Percentiles rank a stretch among this genome's conserved stretches.
Conservation (phyloP, 1,140 invertebrate genomes). For the Heterodera schachtii region DNA sequence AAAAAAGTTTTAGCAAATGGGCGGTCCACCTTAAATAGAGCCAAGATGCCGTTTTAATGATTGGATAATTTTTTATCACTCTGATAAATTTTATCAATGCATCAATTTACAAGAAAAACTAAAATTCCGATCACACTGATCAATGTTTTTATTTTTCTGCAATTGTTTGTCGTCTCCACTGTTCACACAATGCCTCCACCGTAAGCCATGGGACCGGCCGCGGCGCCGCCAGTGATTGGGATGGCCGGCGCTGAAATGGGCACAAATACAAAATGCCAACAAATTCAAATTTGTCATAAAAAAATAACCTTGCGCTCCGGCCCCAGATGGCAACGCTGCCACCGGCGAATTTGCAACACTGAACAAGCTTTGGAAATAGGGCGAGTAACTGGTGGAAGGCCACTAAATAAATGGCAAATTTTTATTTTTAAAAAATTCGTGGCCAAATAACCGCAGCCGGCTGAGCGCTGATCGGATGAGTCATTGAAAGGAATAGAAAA, state of each 20-base stretch:
- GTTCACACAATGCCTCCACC: conserved; percentile 4
- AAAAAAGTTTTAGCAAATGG: too few relatives aligned
- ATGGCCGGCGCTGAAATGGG: conserved; percentile 18
- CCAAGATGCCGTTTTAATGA: too few relatives aligned
- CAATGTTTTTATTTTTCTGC: too few relatives aligned
- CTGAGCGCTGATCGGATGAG: neutral
- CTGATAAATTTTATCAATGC: too few relatives aligned
- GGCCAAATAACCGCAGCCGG: neutral
- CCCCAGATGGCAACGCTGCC: conserved; percentile 30
- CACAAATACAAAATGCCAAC: neutral
- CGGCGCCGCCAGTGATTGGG: conserved; percentile 3
- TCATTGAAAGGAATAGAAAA: neutral
- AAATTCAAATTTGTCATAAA: neutral
- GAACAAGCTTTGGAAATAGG: conserved; percentile 47
- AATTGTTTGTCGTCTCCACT: neutral
- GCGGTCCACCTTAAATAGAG: too few relatives aligned
- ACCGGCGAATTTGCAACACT: conserved; percentile 35
- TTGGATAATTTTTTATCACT: too few relatives aligned
- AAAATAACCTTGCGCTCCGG: conserved; percentile 18
- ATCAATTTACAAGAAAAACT: too few relatives aligned
- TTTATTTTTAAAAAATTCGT: neutral
- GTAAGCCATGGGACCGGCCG: neutral
- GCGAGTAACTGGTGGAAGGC: conserved; percentile 44
- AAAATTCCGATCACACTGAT: neutral
- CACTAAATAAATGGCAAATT: conserved; percentile 25